Evolutionary conservation across 2,797 vertebrate genomes (phyloP).

Genomic region (Propithecus deckenii): DNA sequence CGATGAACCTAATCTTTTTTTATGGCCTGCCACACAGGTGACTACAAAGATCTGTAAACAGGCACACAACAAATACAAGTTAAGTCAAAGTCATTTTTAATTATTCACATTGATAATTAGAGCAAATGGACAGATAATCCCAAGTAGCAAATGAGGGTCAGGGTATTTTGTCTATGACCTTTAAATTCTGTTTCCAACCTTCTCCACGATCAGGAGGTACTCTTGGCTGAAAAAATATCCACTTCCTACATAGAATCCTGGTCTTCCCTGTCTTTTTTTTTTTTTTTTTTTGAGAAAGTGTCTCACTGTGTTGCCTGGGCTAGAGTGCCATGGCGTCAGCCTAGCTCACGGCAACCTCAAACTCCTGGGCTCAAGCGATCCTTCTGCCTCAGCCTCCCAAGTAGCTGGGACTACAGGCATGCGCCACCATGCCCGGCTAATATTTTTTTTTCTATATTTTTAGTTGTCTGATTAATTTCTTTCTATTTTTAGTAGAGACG

Average conservation of each 20-base stretch:
- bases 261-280: neutral
- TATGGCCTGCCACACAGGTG: neutral
- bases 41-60: neutral
- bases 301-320: too few relatives aligned
- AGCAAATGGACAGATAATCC: neutral
- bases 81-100: conserved; percentile 31
- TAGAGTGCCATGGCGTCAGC: too few relatives aligned
- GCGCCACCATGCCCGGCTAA: too few relatives aligned
- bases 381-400: too few relatives aligned
- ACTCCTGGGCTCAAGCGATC: too few relatives aligned
- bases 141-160: neutral
- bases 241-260: neutral
- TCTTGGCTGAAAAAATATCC: neutral
- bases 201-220: neutral
- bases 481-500: too few relatives aligned
- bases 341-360: too few relatives aligned
- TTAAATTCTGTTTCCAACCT: neutral
- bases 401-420: too few relatives aligned
- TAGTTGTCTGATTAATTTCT: too few relatives aligned
- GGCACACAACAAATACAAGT: neutral
- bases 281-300: too few relatives aligned
- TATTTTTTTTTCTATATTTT: too few relatives aligned
- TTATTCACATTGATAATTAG: neutral
- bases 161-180: neutral
- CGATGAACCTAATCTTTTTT: neutral